Evolutionary conservation across 2,888 invertebrate genomes (phyloP).

Genomic region (Nephrocerus scutellatus): DNA sequence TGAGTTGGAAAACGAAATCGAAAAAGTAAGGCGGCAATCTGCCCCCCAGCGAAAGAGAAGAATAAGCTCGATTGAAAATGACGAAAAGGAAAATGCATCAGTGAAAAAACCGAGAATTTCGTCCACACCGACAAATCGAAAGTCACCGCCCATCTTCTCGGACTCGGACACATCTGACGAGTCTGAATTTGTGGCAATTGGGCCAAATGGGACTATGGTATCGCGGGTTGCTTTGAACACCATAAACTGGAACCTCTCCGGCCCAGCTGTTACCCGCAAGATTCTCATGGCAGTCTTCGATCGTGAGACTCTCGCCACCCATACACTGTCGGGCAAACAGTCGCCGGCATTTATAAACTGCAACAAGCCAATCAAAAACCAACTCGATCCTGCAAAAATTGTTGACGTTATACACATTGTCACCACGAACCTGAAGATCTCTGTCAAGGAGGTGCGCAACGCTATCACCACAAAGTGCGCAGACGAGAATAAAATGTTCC

Average conservation of each 20-base stretch:
- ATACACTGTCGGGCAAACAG: constrained; percentile 55
- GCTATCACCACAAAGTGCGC: no score
- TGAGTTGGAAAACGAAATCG: constrained; percentile 17
- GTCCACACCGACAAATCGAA: constrained; percentile 16
- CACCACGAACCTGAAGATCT: constrained; percentile 48
- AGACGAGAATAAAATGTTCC: no score
- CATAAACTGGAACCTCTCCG: constrained; percentile 51
- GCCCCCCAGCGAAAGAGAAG: no score
- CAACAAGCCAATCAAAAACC: constrained; percentile 35
- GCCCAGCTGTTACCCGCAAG: constrained; percentile 52
- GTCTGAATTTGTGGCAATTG: constrained; percentile 34
- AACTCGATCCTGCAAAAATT: constrained; percentile 50
- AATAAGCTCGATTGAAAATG: no score
- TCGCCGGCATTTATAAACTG: constrained; percentile 48
- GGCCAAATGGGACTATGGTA: constrained; percentile 44
- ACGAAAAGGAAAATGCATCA: no score
- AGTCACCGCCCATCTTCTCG: constrained; percentile 9
- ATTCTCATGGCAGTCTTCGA: constrained; percentile 53
- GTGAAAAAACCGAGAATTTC: constrained; percentile 25
- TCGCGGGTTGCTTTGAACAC: constrained; percentile 39
- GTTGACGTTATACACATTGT: constrained; percentile 54
- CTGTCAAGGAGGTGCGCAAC: constrained; percentile 52
- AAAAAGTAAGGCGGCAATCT: no score
- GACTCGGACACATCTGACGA: no score
- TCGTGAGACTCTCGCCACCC: constrained; percentile 53